These are phyloP conservation scores for Progne subis DNA, from an alignment of 2,113 vertebrate genomes.

Conservation along the genomic window DNA sequence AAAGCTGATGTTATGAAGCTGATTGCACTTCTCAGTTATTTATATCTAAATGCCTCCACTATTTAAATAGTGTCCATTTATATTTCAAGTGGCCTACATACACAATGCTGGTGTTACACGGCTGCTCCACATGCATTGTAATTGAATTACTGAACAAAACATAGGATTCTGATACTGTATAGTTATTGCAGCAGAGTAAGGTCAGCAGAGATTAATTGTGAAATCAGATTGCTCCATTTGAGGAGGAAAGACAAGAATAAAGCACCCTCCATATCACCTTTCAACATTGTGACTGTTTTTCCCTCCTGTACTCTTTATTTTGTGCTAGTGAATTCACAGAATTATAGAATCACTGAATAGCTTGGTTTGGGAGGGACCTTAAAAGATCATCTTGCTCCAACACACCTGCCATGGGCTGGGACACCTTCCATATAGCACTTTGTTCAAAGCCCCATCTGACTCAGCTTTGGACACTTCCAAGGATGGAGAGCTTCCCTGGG, in stretches of 20 bases:
- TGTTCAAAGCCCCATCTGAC: background rate
- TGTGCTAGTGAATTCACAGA: background rate
- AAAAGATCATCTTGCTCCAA: background rate
- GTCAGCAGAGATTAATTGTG: background rate
- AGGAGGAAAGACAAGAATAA: background rate
- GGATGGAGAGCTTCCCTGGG: background rate
- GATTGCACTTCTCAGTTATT: slow-evolving; percentile 7
- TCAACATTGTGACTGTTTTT: background rate
- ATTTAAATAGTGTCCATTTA: slow-evolving; percentile 21
- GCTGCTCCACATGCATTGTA: background rate
- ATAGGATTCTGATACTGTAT: background rate
- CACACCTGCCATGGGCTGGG: too few relatives aligned
- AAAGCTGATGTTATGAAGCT: slow-evolving; percentile 18
- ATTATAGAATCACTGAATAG: background rate
- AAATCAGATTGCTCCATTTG: background rate
- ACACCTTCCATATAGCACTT: background rate
- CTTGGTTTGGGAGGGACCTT: background rate
- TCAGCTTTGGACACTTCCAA: too few relatives aligned
- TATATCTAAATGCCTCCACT: slow-evolving; percentile 24
- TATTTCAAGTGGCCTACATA: slow-evolving; percentile 38
- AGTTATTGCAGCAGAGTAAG: background rate
- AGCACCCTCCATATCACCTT: rapidly evolving
- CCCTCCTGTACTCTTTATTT: rapidly evolving
- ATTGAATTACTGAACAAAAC: background rate
- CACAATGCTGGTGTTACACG: rapidly evolving